Evolutionary conservation across 2,113 vertebrate species (phyloP).

Genomic region (Aptenodytes forsteri): DNA sequence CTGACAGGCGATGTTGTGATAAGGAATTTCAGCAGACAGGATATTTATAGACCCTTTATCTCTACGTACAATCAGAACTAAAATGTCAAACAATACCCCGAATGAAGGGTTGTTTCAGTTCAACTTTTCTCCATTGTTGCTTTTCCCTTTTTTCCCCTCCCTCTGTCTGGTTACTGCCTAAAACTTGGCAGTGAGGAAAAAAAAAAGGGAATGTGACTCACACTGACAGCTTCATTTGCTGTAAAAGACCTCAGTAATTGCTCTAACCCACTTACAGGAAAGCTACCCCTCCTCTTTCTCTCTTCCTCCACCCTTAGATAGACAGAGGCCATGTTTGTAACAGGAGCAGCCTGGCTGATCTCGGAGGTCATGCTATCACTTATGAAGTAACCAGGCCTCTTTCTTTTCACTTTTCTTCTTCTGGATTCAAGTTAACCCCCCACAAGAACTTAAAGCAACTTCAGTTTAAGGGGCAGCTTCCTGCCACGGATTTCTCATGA

Average conservation of each 20-base stretch:
- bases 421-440: neutral
- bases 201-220: conserved; percentile 61
- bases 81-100: conserved; percentile 41
- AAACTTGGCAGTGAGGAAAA: conserved; percentile 53
- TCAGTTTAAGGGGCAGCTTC: neutral
- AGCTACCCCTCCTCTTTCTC: conserved; percentile 34
- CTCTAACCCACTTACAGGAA: conserved; percentile 60
- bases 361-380: neutral
- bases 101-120: conserved; percentile 53
- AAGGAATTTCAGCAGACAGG: conserved; percentile 58
- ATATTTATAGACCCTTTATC: conserved; percentile 66
- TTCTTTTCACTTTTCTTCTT: neutral
- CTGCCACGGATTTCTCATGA: neutral
- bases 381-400: neutral
- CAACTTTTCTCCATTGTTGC: conserved; percentile 58
- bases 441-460: neutral
- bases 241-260: conserved; percentile 62
- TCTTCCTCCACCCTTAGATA: neutral
- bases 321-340: neutral
- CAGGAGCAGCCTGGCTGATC: neutral
- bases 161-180: conserved; percentile 38
- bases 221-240: conserved; percentile 53
- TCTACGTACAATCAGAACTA: conserved; percentile 21
- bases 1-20: conserved; percentile 32
- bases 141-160: neutral